Percentiles rank a stretch among this genome's conserved stretches.
These are phyloP conservation scores for Globodera ellingtonae DNA, from an alignment of 1,140 invertebrate species.

Conservation along the genomic window DNA sequence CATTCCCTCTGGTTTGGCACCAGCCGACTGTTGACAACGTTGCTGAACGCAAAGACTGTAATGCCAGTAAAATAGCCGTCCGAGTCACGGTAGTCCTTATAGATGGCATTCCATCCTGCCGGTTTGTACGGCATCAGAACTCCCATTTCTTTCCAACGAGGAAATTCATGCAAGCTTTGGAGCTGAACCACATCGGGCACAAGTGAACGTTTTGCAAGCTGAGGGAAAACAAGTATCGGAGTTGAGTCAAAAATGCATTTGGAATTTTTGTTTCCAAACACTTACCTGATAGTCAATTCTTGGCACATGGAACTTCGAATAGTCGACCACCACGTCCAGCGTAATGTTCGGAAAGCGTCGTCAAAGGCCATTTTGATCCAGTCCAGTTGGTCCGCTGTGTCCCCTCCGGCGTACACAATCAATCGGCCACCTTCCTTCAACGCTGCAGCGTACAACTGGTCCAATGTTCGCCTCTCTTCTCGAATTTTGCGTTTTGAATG, in stretches of 20 bases:
- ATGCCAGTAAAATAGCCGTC: neutral
- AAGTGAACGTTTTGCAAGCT: neutral
- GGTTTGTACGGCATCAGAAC: conserved; percentile 4
- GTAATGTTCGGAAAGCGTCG: neutral
- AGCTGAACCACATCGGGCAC: conserved; percentile 4
- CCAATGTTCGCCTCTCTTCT: neutral
- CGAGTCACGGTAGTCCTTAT: neutral
- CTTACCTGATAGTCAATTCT: neutral
- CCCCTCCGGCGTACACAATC: neutral
- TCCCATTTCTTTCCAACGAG: neutral
- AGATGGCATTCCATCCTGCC: conserved; percentile 2
- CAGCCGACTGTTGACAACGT: neutral
- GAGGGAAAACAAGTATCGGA: neutral
- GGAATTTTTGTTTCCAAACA: too few species aligned
- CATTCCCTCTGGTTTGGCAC: neutral
- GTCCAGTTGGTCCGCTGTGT: neutral
- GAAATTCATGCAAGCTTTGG: neutral
- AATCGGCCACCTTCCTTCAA: neutral
- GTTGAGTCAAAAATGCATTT: too few species aligned
- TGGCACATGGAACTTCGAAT: conserved; percentile 3
- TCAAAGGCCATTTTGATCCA: neutral
- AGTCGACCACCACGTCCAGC: neutral
- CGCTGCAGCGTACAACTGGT: neutral
- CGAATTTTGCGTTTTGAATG: neutral
- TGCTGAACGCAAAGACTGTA: neutral